These are phyloP conservation scores for Clistopyga incitator DNA, from an alignment of 2,888 invertebrate genomes.

Conservation along the genomic window DNA sequence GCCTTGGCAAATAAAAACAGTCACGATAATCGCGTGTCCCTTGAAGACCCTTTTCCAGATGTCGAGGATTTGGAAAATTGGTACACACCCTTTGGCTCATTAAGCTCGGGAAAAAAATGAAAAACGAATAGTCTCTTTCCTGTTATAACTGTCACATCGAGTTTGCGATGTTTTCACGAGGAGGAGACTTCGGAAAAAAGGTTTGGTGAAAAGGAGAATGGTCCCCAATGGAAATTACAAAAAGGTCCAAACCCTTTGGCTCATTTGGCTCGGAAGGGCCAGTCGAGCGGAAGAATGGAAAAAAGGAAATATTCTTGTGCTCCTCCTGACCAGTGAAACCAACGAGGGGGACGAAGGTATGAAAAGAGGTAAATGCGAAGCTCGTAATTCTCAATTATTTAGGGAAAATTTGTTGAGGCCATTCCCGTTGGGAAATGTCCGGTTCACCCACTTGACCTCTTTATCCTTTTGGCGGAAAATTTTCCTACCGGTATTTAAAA, in stretches of 20 bases:
- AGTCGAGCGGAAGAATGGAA: constrained; percentile 42
- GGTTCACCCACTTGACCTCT: constrained; percentile 48
- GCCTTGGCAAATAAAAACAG: neutral
- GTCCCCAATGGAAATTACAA: constrained; percentile 4
- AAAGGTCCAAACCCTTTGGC: constrained; percentile 27
- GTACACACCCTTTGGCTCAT: constrained; percentile 29
- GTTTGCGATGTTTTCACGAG: constrained; percentile 27
- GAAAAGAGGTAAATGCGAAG: constrained; percentile 47
- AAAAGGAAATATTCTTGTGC: neutral
- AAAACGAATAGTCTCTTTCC: constrained; percentile 34
- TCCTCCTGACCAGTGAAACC: neutral
- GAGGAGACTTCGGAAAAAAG: neutral
- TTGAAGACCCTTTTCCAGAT: constrained; percentile 19
- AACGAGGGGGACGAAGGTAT: neutral
- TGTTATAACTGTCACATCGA: constrained; percentile 34
- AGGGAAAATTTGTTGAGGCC: constrained; percentile 75
- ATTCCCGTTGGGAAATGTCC: constrained; percentile 73
- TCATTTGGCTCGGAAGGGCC: constrained; percentile 34
- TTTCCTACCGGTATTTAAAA: no score
- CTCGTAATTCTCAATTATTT: constrained; percentile 77
- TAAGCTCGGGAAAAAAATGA: constrained; percentile 14
- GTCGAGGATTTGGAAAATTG: constrained; percentile 4
- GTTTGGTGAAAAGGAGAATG: neutral
- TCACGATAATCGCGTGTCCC: neutral
- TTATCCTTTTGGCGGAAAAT: constrained; percentile 58